phyloP scores from a whole-genome alignment of 2,113 vertebrate species.

The Aix galericulata region DNA sequence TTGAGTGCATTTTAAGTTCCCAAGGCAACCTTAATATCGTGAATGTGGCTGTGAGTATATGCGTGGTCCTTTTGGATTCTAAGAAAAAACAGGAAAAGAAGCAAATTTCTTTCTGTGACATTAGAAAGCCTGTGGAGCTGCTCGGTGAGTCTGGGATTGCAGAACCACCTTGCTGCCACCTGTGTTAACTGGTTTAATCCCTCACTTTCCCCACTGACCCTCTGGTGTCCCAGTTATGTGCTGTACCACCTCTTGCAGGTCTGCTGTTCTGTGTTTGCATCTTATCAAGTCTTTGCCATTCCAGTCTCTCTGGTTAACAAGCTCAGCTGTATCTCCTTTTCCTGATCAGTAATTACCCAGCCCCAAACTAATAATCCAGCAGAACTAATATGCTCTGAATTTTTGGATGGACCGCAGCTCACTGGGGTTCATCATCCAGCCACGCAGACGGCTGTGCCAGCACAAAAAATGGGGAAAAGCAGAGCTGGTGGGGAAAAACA shows the following conservation, averaged over 20 bases:
- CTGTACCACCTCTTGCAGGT: not conserved
- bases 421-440: not conserved
- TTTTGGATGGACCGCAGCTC: not conserved
- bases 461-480: not conserved
- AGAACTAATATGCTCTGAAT: not conserved
- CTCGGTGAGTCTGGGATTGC: not conserved
- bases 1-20: not conserved
- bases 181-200: not conserved
- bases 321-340: not conserved
- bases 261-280: not conserved
- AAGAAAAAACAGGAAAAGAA: not conserved
- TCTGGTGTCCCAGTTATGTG: not conserved
- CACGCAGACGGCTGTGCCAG: not conserved
- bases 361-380: not conserved
- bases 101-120: not conserved
- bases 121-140: not conserved
- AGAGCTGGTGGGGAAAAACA: not conserved
- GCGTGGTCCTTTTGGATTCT: not conserved
- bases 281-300: not conserved
- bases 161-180: not conserved
- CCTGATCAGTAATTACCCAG: not conserved
- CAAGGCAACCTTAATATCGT: constrained; percentile 27
- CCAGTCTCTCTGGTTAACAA: not conserved
- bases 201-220: not conserved
- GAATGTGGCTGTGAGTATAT: not conserved